phyloP scores from a whole-genome alignment of 2,888 invertebrate genomes.

The Dasysyrphus tricinctus region DNA sequence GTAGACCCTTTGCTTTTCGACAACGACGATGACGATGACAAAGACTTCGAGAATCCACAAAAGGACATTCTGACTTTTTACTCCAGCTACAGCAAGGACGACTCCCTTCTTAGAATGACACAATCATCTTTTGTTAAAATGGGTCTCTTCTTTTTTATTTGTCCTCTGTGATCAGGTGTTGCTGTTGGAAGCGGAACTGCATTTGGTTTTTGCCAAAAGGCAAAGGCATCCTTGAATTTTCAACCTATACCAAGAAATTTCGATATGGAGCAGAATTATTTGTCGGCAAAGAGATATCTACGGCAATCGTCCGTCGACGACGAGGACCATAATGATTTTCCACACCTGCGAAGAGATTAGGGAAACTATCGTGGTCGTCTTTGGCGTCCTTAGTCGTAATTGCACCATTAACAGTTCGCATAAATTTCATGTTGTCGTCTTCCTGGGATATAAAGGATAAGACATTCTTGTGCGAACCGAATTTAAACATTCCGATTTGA shows the following conservation, averaged over 20 bases:
- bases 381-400: slow-evolving; percentile 60
- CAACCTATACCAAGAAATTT: slow-evolving; percentile 11
- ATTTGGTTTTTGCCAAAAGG: slow-evolving; percentile 58
- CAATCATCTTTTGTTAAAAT: slow-evolving; percentile 45
- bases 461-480: slow-evolving; percentile 37
- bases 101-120: slow-evolving; percentile 22
- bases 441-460: slow-evolving; percentile 55
- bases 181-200: slow-evolving; percentile 47
- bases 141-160: slow-evolving; percentile 5
- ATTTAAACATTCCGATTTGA: slow-evolving; percentile 46
- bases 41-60: slow-evolving; percentile 1
- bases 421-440: slow-evolving; percentile 49
- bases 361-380: slow-evolving; percentile 46
- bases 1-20: slow-evolving; percentile 49
- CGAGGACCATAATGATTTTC: slow-evolving; percentile 69
- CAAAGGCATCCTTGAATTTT: slow-evolving; percentile 39
- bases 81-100: slow-evolving; percentile 38
- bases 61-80: slow-evolving; percentile 58
- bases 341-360: slow-evolving; percentile 68
- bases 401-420: slow-evolving; percentile 70
- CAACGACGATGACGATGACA: slow-evolving; percentile 11
- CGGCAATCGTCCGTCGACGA: slow-evolving; percentile 46
- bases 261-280: slow-evolving; percentile 59
- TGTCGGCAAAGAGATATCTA: slow-evolving; percentile 61
- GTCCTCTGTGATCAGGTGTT: slow-evolving; percentile 47